Evolutionary conservation across 35 echinoderm and acorn worm species (phyloP).

Genomic region (Chiridota heheva): DNA sequence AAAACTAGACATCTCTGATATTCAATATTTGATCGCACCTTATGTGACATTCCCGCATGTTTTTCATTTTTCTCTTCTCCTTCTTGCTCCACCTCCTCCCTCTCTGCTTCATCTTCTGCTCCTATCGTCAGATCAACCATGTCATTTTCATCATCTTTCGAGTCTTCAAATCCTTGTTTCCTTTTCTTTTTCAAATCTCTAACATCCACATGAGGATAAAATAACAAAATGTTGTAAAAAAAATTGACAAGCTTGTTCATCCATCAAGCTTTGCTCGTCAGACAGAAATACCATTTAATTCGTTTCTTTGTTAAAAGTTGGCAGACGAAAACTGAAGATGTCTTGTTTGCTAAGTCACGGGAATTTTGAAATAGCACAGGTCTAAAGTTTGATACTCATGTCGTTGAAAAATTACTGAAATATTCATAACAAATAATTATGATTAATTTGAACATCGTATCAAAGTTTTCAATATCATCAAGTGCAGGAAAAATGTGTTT

Average conservation of each 20-base stretch:
- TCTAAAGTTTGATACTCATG: too few relatives aligned
- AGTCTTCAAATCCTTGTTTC: neutral
- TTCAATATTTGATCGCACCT: neutral
- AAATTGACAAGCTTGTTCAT: too few relatives aligned
- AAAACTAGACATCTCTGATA: neutral
- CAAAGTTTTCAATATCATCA: too few relatives aligned
- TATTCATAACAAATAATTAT: too few relatives aligned
- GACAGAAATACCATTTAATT: neutral
- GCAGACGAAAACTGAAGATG: too few relatives aligned
- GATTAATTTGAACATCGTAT: too few relatives aligned
- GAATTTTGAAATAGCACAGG: too few relatives aligned
- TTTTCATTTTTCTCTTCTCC: slow-evolving; percentile 30
- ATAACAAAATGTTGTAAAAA: neutral
- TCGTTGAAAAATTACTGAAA: too few relatives aligned
- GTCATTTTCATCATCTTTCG: neutral
- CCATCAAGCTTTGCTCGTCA: too few relatives aligned
- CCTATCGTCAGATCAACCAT: neutral
- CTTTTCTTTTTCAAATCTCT: slow-evolving; percentile 64
- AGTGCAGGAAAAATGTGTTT: too few relatives aligned
- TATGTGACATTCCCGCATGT: slow-evolving; percentile 1
- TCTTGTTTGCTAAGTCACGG: too few relatives aligned
- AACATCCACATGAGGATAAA: neutral
- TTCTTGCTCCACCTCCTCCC: slow-evolving; percentile 15
- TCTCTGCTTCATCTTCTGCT: slow-evolving; percentile 32
- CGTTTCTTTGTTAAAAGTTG: neutral